Evolutionary conservation across 2,113 vertebrate species (phyloP), one percentile per base, ranked within the genome.

Genomic region (Odontesthes bonariensis): DNA sequence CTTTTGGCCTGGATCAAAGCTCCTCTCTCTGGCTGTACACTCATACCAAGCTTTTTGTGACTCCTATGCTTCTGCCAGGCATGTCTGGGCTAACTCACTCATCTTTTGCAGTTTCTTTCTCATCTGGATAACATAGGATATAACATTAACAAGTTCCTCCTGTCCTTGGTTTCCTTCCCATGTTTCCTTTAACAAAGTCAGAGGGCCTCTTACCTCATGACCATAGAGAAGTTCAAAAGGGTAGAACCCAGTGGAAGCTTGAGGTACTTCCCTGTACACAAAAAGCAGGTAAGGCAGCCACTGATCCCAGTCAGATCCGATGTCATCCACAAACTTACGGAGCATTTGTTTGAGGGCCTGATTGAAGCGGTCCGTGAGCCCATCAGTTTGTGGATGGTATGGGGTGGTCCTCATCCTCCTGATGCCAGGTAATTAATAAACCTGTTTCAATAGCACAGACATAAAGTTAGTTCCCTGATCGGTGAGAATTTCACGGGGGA

Each of bases 271-370:
- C 4, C 69, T 8, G 3, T 78, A 71, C 0, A 69, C 35, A 16
- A 73, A 79, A 0, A 68, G 20, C 6, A 73, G 14, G 2, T 46
- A 78, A 10, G 67, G 75, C 8, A 74, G 12, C 71, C 77, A 74
- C 2, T 58, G 57, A 6, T 75, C 71, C 65, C 71, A 3, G 0
- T 53, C 63, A 33, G 63, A 69, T 0, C 60, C 16, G 0, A 53
- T 46, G 0, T 57, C 55, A 57, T 57, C 27, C 10, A 75, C 54
- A 52, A 64, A 81, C 61, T 66, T 81, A 0, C 31, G 17, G 8
- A 71, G 79, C 66, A 70, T 81, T 12, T 33, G 44, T 9, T 76
- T 75, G 0, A 59, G 17, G 1, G 46, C 62, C 27, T 27, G 27
- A 27, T 10, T 38, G 35, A 38, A 38, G 35, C 35, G 5, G 2